Conservation (phyloP, 2,113 vertebrate species). For the Strix uralensis region DNA sequence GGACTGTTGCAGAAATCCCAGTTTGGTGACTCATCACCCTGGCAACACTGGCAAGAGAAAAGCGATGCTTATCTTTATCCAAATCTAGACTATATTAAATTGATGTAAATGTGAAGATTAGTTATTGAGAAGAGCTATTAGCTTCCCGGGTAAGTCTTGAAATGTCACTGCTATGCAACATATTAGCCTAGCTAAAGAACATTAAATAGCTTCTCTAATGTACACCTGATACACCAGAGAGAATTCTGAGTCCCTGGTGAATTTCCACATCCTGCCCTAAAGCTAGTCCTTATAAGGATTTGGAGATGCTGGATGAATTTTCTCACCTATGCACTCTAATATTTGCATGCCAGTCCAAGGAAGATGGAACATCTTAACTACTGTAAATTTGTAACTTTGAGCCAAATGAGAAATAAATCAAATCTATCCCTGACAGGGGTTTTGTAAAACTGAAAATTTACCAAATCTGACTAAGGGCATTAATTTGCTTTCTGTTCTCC, state of each 20-base stretch:
- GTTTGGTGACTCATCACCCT: neutral
- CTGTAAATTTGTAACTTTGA: neutral
- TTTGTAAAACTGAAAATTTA: neutral
- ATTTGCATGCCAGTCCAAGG: neutral
- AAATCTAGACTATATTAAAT: conserved; percentile 13
- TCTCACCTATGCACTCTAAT: neutral
- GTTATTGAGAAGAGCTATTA: neutral
- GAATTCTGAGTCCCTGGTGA: neutral
- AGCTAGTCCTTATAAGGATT: neutral
- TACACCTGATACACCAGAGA: neutral
- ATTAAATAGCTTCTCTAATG: neutral
- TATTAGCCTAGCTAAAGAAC: neutral
- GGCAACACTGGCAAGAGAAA: neutral
- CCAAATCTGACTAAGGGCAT: neutral
- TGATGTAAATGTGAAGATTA: conserved; percentile 27
- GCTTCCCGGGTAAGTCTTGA: neutral
- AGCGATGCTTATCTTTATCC: neutral
- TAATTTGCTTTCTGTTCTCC: neutral
- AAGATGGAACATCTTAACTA: neutral
- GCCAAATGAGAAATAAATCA: neutral
- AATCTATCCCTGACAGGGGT: neutral
- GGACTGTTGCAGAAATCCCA: neutral
- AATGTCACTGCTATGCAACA: neutral
- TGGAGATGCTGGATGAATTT: neutral
- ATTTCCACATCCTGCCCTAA: neutral